These are phyloP conservation scores for Pentalonia nigronervosa DNA, from an alignment of 1,140 invertebrate genomes.

Conservation along the genomic window DNA sequence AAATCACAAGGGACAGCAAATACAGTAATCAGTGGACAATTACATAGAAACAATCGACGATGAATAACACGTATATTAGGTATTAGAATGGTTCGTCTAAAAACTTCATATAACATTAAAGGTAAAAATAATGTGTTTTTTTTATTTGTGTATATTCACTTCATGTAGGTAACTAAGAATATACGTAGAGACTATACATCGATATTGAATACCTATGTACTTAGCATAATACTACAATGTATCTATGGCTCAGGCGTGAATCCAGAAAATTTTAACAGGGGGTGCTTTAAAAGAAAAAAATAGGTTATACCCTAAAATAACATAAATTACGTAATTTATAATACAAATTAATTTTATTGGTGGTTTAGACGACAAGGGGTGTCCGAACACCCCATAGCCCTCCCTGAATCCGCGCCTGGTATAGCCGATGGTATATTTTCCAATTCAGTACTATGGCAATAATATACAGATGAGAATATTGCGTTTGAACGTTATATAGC, in stretches of 20 bases:
- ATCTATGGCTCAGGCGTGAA: too few species aligned
- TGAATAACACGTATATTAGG: background rate
- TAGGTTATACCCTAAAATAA: too few species aligned
- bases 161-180: background rate
- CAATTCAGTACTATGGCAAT: background rate
- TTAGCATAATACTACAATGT: background rate
- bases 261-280: too few species aligned
- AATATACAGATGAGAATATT: background rate
- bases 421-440: background rate
- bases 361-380: too few species aligned
- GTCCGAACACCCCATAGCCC: too few species aligned
- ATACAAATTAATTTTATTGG: too few species aligned
- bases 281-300: too few species aligned
- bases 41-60: background rate
- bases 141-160: background rate
- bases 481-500: background rate
- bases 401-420: too few species aligned
- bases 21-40: background rate
- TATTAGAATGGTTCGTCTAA: background rate
- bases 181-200: background rate
- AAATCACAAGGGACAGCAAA: background rate
- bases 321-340: too few species aligned
- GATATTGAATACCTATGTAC: background rate
- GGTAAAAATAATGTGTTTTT: background rate
- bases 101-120: background rate